phyloP scores from a whole-genome alignment of 1,140 invertebrate species.

The Periplaneta americana region DNA sequence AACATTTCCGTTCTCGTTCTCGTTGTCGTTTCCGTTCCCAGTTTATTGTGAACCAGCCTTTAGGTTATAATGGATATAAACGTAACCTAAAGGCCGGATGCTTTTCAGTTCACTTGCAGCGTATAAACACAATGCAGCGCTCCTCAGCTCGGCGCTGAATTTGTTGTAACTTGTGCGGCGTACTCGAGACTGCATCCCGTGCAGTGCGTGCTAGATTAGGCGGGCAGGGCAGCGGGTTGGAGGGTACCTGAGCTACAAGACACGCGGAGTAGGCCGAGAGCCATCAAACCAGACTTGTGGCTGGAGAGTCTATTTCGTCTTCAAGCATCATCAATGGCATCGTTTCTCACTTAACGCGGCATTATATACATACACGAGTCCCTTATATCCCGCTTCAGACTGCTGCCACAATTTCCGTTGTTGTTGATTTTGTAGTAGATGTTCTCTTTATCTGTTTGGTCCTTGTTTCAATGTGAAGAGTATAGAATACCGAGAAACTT shows the following conservation, averaged over 20 bases:
- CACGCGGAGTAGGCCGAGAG: not conserved
- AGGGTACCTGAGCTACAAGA: not conserved
- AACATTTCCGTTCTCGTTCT: too few relatives aligned
- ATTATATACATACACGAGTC: not conserved
- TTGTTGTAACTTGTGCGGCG: too few relatives aligned
- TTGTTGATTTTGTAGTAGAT: not conserved
- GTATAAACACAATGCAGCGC: too few relatives aligned
- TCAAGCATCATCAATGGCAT: not conserved
- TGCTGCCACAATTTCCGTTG: not conserved
- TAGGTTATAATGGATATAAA: too few relatives aligned
- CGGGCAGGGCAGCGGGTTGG: not conserved
- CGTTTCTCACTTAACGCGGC: not conserved
- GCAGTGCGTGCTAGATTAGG: not conserved
- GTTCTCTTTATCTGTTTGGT: not conserved
- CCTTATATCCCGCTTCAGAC: not conserved
- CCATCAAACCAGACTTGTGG: not conserved
- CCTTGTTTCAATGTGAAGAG: too few relatives aligned
- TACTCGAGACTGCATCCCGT: too few relatives aligned
- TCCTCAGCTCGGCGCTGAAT: too few relatives aligned
- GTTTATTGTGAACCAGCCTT: too few relatives aligned
- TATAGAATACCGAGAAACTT: too few relatives aligned
- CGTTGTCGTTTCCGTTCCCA: too few relatives aligned
- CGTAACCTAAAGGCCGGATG: too few relatives aligned
- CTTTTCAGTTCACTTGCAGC: too few relatives aligned
- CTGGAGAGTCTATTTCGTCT: not conserved